Percentiles rank a stretch among this genome's conserved stretches.
phyloP scores from a whole-genome alignment of 2,113 vertebrate species.

The Podilymbus podiceps region DNA sequence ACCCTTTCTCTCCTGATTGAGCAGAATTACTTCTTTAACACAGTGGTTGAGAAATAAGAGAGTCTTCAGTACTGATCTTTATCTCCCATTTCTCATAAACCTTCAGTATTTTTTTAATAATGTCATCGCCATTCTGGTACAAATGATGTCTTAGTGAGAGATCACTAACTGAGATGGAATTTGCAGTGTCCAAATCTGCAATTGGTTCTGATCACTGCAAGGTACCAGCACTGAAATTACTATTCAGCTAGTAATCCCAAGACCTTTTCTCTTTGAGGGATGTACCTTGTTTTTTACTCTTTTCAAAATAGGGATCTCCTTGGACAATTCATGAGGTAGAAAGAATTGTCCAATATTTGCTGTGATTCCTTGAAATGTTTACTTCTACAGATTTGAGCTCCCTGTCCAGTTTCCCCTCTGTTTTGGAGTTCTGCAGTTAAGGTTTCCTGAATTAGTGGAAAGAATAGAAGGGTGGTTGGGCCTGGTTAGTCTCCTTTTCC shows the following conservation, averaged over 20 bases:
- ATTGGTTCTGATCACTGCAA: not conserved
- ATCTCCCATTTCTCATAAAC: not conserved
- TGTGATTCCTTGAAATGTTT: not conserved
- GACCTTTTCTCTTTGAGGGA: not conserved
- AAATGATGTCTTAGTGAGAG: not conserved
- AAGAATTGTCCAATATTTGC: not conserved
- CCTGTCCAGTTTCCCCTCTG: not conserved
- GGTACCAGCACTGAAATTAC: not conserved
- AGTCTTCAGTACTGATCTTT: not conserved
- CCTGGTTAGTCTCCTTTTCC: not conserved
- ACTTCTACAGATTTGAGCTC: not conserved
- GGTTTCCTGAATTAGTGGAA: not conserved
- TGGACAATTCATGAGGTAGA: not conserved
- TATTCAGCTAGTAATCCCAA: not conserved
- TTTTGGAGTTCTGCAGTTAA: not conserved
- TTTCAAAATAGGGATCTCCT: not conserved
- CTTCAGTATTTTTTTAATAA: not conserved
- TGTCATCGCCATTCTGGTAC: not conserved
- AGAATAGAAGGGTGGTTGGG: not conserved
- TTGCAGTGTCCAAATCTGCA: not conserved
- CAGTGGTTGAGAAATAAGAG: not conserved
- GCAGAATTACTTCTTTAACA: not conserved
- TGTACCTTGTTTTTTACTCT: not conserved
- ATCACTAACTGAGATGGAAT: not conserved
- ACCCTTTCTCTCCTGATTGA: not conserved